These are phyloP conservation scores for Anneissia japonica DNA, from an alignment of 35 echinoderm and acorn worm species.

Conservation along the genomic window DNA sequence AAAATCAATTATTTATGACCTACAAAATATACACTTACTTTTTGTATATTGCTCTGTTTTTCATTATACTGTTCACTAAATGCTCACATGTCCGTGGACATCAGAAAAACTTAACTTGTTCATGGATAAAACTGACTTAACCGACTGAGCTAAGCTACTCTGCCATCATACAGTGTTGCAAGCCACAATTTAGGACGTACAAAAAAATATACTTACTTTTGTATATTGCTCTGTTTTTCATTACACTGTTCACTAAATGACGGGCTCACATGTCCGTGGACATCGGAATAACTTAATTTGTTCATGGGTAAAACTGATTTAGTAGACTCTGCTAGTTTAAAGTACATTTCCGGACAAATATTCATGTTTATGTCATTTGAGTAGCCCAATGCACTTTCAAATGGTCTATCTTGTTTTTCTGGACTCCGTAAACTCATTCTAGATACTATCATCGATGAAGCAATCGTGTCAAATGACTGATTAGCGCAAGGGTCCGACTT, in stretches of 20 bases:
- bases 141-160: no score
- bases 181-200: no score
- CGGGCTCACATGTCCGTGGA: conserved; percentile 52
- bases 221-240: conserved; percentile 59
- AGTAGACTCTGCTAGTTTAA: conserved; percentile 49
- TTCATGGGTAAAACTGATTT: conserved; percentile 68
- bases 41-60: conserved; percentile 50
- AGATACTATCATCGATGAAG: conserved; percentile 74
- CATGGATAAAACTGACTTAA: conserved; percentile 59
- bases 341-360: conserved; percentile 61
- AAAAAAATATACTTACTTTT: conserved; percentile 63
- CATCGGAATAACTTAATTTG: conserved; percentile 71
- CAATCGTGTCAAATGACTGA: conserved; percentile 27
- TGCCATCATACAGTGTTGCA: no score
- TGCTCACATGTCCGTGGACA: conserved; percentile 47
- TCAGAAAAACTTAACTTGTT: conserved; percentile 69
- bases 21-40: conserved; percentile 56
- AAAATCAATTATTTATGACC: no score
- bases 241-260: conserved; percentile 39
- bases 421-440: conserved; percentile 56
- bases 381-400: not conserved
- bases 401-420: conserved; percentile 1
- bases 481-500: not conserved
- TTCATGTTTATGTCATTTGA: conserved; percentile 37
- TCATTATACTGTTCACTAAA: conserved; percentile 61